Conservation (phyloP, 1,140 invertebrate species). For the Calliopsis andreniformis region DNA sequence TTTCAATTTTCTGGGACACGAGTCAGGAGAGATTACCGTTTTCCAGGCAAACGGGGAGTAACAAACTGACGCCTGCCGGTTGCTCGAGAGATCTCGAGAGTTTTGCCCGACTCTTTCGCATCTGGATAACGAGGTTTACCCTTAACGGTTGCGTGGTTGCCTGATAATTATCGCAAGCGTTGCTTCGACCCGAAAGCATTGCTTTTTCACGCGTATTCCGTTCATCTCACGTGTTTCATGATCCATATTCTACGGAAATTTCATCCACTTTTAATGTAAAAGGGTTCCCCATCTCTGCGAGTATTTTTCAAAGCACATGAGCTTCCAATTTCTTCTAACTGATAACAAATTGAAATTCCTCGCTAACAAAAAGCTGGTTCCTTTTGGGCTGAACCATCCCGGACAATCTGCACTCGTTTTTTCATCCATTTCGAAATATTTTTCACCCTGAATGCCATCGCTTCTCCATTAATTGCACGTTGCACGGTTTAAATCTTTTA, state of each 20-base stretch:
- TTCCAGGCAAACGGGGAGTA: constrained; percentile 9
- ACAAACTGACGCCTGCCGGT: constrained; percentile 27
- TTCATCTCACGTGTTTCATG: constrained; percentile 30
- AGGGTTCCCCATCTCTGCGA: no score
- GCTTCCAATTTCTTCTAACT: no score
- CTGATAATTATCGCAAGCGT: constrained; percentile 55
- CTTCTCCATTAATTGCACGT: constrained; percentile 9
- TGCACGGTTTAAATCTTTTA: neutral
- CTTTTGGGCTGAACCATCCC: no score
- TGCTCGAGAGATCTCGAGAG: constrained; percentile 45
- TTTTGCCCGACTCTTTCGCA: constrained; percentile 42
- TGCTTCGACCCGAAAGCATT: constrained; percentile 7
- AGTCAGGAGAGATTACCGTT: constrained; percentile 2
- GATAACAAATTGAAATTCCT: no score
- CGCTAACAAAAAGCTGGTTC: no score
- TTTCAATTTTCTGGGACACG: constrained; percentile 20
- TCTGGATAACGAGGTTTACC: constrained; percentile 62
- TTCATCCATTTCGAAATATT: no score
- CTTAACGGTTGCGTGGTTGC: constrained; percentile 47
- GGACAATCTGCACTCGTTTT: no score
- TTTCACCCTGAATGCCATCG: neutral
- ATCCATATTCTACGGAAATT: no score
- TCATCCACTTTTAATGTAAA: no score
- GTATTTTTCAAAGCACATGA: no score
- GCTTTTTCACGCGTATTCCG: constrained; percentile 13